phyloP scores from a whole-genome alignment of 2,113 vertebrate species.

The Platichthys stellatus region DNA sequence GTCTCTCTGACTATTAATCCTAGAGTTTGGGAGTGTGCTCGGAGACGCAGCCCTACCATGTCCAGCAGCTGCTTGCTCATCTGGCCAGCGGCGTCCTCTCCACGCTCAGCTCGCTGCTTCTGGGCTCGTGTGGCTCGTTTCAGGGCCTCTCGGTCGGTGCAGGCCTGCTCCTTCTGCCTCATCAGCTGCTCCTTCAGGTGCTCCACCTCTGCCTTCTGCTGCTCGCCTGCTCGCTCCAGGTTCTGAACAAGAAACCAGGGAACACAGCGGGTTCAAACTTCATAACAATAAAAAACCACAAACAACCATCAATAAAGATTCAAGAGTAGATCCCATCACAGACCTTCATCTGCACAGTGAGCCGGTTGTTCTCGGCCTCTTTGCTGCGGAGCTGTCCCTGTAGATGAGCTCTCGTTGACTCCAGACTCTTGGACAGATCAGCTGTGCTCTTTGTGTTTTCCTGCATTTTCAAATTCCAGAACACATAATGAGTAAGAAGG shows the following conservation, averaged over 20 bases:
- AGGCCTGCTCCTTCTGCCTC: slow-evolving; percentile 80
- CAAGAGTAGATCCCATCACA: background rate
- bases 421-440: slow-evolving; percentile 86
- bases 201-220: slow-evolving; percentile 85
- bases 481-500: background rate
- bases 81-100: slow-evolving; percentile 83
- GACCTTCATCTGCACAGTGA: slow-evolving; percentile 87
- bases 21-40: no score
- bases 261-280: no score
- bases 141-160: slow-evolving; percentile 86
- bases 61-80: slow-evolving; percentile 85
- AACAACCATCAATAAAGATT: background rate
- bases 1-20: background rate
- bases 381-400: slow-evolving; percentile 88
- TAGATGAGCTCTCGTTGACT: slow-evolving; percentile 85
- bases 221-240: slow-evolving; percentile 83
- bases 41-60: slow-evolving; percentile 78
- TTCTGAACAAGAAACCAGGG: slow-evolving; percentile 79
- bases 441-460: slow-evolving; percentile 83
- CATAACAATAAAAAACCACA: no score
- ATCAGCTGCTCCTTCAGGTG: slow-evolving; percentile 81
- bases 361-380: slow-evolving; percentile 89
- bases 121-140: slow-evolving; percentile 87
- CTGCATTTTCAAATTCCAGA: slow-evolving; percentile 67
- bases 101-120: slow-evolving; percentile 87